Evolutionary conservation across 2,888 invertebrate species (phyloP).

Genomic region (Cancer borealis): DNA sequence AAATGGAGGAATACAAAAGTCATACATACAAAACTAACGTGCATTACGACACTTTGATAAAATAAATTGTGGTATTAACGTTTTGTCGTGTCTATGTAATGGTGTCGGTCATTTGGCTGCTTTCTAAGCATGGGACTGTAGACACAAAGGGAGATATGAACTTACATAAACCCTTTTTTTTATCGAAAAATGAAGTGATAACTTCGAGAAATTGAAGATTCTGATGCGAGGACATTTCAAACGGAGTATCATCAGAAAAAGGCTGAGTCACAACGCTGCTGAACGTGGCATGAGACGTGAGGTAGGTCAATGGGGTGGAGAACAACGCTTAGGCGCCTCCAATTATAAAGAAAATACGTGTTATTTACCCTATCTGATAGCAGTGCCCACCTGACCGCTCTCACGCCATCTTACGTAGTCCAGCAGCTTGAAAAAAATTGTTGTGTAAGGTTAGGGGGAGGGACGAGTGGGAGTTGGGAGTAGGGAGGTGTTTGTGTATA

Average conservation of each 20-base stretch:
- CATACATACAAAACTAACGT: too few relatives aligned
- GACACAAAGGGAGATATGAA: too few relatives aligned
- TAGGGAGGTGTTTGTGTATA: background rate
- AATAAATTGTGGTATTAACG: too few relatives aligned
- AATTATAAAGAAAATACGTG: too few relatives aligned
- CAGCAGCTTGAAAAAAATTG: background rate
- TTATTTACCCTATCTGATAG: background rate
- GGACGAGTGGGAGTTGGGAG: background rate
- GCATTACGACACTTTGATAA: too few relatives aligned
- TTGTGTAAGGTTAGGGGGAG: background rate
- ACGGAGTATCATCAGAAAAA: background rate
- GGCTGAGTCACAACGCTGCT: background rate
- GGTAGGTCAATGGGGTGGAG: background rate
- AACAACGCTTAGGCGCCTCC: too few relatives aligned
- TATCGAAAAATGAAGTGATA: too few relatives aligned
- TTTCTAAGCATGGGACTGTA: too few relatives aligned
- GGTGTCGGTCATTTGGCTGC: too few relatives aligned
- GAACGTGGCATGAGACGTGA: background rate
- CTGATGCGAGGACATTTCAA: background rate
- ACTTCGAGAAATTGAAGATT: background rate
- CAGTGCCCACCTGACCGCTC: background rate
- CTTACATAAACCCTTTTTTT: too few relatives aligned
- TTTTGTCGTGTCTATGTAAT: too few relatives aligned
- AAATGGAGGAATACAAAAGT: too few relatives aligned
- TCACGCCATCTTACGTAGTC: background rate